Evolutionary conservation across 2,888 invertebrate species (phyloP).

Genomic region (Agrotis ipsilon): DNA sequence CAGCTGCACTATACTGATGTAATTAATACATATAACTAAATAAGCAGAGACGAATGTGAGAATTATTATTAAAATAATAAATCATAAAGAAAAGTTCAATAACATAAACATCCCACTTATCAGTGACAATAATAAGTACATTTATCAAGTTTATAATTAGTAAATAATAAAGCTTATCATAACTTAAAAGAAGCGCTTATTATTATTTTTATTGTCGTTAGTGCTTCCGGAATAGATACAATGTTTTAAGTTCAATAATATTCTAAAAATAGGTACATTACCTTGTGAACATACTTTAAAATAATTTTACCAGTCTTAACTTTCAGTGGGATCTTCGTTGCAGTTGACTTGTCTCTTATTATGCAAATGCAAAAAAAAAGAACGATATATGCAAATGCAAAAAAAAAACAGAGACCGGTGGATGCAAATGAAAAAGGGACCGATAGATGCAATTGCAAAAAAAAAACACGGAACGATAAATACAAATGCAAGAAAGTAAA

Average conservation of each 20-base stretch:
- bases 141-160: neutral
- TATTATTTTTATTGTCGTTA: conserved; percentile 8
- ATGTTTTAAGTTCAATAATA: neutral
- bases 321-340: neutral
- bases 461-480: conserved; percentile 2
- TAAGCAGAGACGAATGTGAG: neutral
- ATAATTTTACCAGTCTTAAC: neutral
- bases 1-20: conserved; percentile 50
- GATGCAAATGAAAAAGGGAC: neutral
- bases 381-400: too few relatives aligned
- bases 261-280: neutral
- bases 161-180: conserved; percentile 16
- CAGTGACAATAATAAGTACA: neutral
- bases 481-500: neutral
- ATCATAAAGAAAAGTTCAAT: conserved; percentile 32
- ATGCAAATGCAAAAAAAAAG: neutral
- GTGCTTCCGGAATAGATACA: conserved; percentile 9
- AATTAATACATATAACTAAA: conserved; percentile 22
- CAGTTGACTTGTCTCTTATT: neutral
- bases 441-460: neutral
- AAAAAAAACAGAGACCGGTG: neutral
- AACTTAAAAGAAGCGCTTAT: neutral
- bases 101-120: conserved; percentile 26
- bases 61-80: conserved; percentile 10
- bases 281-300: neutral